Evolutionary conservation across 2,113 vertebrate species (phyloP).

Genomic region (Passer domesticus): DNA sequence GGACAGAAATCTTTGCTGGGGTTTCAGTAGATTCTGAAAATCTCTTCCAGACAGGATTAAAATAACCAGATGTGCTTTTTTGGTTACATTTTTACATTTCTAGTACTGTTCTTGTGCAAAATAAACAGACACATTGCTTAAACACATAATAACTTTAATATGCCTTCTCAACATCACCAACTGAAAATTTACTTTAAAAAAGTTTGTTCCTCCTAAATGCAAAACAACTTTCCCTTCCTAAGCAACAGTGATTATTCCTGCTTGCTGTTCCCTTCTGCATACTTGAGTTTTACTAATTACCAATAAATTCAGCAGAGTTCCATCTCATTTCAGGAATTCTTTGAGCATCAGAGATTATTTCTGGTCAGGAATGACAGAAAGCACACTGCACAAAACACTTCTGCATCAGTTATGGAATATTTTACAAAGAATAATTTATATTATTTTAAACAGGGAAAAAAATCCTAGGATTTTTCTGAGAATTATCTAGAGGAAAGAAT

Average conservation of each 20-base stretch:
- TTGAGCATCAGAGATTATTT: neutral
- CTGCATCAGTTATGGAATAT: neutral
- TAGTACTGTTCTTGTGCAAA: neutral
- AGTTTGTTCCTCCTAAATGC: neutral
- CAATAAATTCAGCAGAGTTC: neutral
- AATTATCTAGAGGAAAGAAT: neutral
- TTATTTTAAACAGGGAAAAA: neutral
- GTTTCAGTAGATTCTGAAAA: neutral
- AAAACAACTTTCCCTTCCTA: neutral
- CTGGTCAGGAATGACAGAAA: neutral
- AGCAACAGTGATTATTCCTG: neutral
- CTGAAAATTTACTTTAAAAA: neutral
- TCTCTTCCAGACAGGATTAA: neutral
- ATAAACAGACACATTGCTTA: neutral
- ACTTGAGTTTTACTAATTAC: neutral
- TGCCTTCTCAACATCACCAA: neutral
- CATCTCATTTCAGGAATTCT: neutral
- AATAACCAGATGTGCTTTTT: neutral
- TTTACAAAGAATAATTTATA: neutral
- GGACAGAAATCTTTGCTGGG: neutral
- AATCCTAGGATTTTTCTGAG: neutral
- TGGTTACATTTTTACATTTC: neutral
- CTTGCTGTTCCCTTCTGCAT: neutral
- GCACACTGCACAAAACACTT: neutral
- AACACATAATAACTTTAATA: neutral